A percentile compares a stretch with the other conserved stretches of the same genome.
phyloP scores from a whole-genome alignment of 2,888 invertebrate species.

The Patella depressa region DNA sequence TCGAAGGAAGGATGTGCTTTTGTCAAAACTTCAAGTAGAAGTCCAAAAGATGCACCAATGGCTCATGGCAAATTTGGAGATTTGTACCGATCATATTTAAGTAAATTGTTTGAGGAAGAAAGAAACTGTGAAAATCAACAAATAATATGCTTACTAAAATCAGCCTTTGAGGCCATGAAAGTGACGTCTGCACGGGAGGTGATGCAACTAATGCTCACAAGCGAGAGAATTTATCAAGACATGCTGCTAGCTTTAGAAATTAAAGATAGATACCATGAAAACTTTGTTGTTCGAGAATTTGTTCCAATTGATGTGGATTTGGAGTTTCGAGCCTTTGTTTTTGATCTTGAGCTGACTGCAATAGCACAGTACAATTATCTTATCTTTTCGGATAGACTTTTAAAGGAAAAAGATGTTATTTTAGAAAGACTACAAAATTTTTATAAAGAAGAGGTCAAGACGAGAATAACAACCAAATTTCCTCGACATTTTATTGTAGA shows the following conservation, averaged over 20 bases:
- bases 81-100: constrained; percentile 43
- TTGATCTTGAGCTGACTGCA: constrained; percentile 43
- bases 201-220: constrained; percentile 55
- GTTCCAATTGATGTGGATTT: constrained; percentile 59
- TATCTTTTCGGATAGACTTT: constrained; percentile 50
- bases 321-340: constrained; percentile 63
- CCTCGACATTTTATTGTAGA: constrained; percentile 53
- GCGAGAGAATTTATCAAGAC: constrained; percentile 62
- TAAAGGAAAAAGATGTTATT: constrained; percentile 38
- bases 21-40: constrained; percentile 60
- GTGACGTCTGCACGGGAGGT: constrained; percentile 49
- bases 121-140: constrained; percentile 49
- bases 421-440: constrained; percentile 39
- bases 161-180: constrained; percentile 50
- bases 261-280: constrained; percentile 50
- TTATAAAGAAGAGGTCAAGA: constrained; percentile 41
- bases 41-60: constrained; percentile 61
- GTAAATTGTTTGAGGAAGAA: constrained; percentile 28
- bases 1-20: constrained; percentile 47
- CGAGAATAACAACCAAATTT: constrained; percentile 43
- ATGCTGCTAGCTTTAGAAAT: constrained; percentile 54
- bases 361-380: constrained; percentile 62
- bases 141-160: constrained; percentile 53
- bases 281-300: constrained; percentile 58
- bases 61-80: constrained; percentile 47